Evolutionary conservation across 2,888 invertebrate genomes (phyloP).

Genomic region (Anaspis maculata): DNA sequence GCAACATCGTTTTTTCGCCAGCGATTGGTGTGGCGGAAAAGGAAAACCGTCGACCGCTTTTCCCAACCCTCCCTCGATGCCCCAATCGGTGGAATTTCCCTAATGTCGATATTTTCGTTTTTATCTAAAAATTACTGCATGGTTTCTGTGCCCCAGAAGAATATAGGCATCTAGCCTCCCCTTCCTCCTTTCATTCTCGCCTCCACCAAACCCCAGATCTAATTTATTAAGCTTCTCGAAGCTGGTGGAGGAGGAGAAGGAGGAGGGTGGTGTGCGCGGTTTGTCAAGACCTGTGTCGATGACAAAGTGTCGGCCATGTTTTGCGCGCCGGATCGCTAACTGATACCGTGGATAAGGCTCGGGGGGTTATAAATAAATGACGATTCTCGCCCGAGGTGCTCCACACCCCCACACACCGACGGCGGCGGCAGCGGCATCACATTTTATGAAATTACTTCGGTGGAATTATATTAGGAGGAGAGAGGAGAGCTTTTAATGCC

Average conservation of each 20-base stretch:
- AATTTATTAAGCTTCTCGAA: slow-evolving; percentile 12
- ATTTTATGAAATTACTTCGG: slow-evolving; percentile 24
- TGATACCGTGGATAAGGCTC: slow-evolving; percentile 30
- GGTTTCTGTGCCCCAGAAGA: slow-evolving; percentile 2
- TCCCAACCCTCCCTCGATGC: neutral
- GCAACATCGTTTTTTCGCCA: slow-evolving; percentile 6
- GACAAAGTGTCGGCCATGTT: slow-evolving; percentile 35
- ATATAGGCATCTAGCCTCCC: too few species aligned
- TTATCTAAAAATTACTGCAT: slow-evolving; percentile 3
- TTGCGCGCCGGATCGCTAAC: slow-evolving; percentile 28
- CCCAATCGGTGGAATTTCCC: slow-evolving; percentile 1
- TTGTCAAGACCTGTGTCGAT: slow-evolving; percentile 30
- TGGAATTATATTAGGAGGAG: slow-evolving; percentile 20
- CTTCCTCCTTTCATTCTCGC: too few species aligned
- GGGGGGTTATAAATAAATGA: slow-evolving; percentile 35
- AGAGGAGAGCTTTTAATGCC: slow-evolving; percentile 23
- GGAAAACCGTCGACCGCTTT: too few species aligned
- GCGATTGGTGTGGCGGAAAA: slow-evolving; percentile 1
- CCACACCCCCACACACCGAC: slow-evolving; percentile 11
- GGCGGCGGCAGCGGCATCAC: slow-evolving; percentile 9
- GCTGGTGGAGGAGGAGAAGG: slow-evolving; percentile 5
- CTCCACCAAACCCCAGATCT: slow-evolving; percentile 8
- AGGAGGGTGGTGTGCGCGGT: slow-evolving; percentile 16
- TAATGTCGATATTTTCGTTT: slow-evolving; percentile 1
- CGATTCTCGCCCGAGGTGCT: slow-evolving; percentile 27